A percentile compares a stretch with the other conserved stretches of the same genome.
phyloP scores from a whole-genome alignment of 92 coral and sea anemone species.

The Phenganax stokvisi region DNA sequence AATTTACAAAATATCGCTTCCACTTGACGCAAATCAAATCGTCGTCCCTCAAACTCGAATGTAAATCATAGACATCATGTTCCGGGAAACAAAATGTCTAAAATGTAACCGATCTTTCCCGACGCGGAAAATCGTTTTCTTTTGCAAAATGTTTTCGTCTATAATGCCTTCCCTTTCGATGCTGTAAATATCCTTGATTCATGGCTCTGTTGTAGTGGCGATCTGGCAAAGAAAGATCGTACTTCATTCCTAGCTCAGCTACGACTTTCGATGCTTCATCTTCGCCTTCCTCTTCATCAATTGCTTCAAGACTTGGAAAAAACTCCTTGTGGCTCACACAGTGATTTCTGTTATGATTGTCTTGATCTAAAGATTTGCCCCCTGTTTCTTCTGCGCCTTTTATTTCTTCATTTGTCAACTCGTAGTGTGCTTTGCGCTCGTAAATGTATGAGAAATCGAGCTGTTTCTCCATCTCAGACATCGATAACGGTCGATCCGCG shows the following conservation, averaged over 20 bases:
- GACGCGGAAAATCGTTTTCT: constrained; percentile 23
- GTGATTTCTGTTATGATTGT: neutral
- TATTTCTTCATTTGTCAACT: neutral
- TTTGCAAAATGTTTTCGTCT: constrained; percentile 10
- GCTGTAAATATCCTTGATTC: constrained; percentile 29
- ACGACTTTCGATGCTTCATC: constrained; percentile 1
- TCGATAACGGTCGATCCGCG: constrained; percentile 14
- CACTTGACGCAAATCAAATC: neutral
- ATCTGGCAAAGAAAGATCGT: constrained; percentile 26
- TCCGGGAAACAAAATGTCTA: neutral
- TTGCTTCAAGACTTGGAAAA: constrained; percentile 33
- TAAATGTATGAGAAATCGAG: constrained; percentile 32
- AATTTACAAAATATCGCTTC: neutral
- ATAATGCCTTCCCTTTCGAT: constrained; percentile 34
- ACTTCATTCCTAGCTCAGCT: constrained; percentile 18
- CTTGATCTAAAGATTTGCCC: neutral
- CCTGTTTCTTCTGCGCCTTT: neutral
- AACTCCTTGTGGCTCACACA: constrained; percentile 22
- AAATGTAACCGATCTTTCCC: constrained; percentile 31
- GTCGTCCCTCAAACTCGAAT: neutral
- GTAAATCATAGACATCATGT: neutral
- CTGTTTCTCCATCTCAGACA: constrained; percentile 35
- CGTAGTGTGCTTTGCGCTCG: constrained; percentile 27
- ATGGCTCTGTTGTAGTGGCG: constrained; percentile 18
- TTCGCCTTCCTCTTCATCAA: constrained; percentile 17